These are phyloP conservation scores for Siphamia tubifer DNA, from an alignment of 2,113 vertebrate species.

Conservation along the genomic window DNA sequence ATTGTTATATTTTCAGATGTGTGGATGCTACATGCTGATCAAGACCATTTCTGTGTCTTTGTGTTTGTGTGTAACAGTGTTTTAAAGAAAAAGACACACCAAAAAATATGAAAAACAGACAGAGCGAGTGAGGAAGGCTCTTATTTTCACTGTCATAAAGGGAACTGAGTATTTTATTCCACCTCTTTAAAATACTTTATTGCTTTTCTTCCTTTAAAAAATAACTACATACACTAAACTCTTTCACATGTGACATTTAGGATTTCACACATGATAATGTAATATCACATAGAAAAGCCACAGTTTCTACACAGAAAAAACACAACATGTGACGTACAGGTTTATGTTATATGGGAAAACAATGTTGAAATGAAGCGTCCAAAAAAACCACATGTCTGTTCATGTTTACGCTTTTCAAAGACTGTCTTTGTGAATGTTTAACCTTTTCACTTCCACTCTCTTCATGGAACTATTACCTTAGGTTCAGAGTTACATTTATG, in stretches of 20 bases:
- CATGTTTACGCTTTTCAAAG: too few relatives aligned
- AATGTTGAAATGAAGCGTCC: too few relatives aligned
- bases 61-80: background rate
- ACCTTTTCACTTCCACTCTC: too few relatives aligned
- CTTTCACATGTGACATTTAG: background rate
- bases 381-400: too few relatives aligned
- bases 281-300: too few relatives aligned
- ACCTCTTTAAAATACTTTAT: conserved; percentile 15
- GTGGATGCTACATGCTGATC: conserved; percentile 2
- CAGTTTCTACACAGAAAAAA: too few relatives aligned
- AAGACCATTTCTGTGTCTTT: background rate
- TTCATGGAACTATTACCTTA: too few relatives aligned
- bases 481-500: too few relatives aligned
- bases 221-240: background rate
- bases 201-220: background rate
- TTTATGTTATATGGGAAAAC: too few relatives aligned
- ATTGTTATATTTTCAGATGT: conserved; percentile 35
- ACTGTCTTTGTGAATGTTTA: too few relatives aligned
- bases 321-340: too few relatives aligned
- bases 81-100: background rate
- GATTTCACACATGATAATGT: background rate
- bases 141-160: conserved; percentile 15
- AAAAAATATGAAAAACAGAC: background rate
- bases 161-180: conserved; percentile 10
- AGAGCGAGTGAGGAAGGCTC: background rate